These are phyloP conservation scores for Eublepharis macularius DNA, from an alignment of 2,113 vertebrate species.

Conservation along the genomic window DNA sequence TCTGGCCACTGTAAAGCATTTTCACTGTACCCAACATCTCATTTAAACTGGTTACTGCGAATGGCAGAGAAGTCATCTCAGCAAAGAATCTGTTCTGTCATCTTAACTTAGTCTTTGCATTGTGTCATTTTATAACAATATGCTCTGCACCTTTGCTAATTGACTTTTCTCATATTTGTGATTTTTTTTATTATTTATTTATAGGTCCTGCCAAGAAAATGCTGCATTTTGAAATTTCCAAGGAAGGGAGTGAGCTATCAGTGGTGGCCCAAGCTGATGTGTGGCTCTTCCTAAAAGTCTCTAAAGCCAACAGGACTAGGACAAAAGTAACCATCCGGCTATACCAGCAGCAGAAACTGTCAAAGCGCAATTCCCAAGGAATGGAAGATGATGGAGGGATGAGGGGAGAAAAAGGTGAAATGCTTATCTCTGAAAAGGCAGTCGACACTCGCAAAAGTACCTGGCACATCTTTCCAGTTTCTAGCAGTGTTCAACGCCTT, in stretches of 20 bases:
- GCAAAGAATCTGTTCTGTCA: conserved; percentile 7
- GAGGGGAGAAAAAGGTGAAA: conserved; percentile 75
- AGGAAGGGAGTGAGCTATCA: conserved; percentile 87
- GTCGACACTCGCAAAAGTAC: conserved; percentile 93
- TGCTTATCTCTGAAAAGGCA: conserved; percentile 85
- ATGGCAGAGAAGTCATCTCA: neutral
- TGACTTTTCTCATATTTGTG: conserved; percentile 55
- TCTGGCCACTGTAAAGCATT: neutral
- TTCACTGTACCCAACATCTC: neutral
- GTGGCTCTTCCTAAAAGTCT: conserved; percentile 94
- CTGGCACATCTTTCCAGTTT: conserved; percentile 93
- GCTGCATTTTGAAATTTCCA: conserved; percentile 92
- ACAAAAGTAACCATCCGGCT: conserved; percentile 89
- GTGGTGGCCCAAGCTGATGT: conserved; percentile 92
- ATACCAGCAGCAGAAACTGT: conserved; percentile 78
- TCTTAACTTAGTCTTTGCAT: conserved; percentile 10
- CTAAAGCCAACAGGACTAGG: conserved; percentile 90
- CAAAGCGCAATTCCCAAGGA: conserved; percentile 63
- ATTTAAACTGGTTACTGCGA: neutral
- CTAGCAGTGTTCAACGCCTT: conserved; percentile 83
- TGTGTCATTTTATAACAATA: conserved; percentile 17
- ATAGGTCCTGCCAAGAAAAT: conserved; percentile 84
- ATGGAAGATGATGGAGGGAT: conserved; percentile 70
- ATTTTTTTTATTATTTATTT: conserved; percentile 56
- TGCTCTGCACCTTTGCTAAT: conserved; percentile 51